phyloP scores from a whole-genome alignment of 53 echinoderm and acorn worm genomes.

The Actinopyga echinites region DNA sequence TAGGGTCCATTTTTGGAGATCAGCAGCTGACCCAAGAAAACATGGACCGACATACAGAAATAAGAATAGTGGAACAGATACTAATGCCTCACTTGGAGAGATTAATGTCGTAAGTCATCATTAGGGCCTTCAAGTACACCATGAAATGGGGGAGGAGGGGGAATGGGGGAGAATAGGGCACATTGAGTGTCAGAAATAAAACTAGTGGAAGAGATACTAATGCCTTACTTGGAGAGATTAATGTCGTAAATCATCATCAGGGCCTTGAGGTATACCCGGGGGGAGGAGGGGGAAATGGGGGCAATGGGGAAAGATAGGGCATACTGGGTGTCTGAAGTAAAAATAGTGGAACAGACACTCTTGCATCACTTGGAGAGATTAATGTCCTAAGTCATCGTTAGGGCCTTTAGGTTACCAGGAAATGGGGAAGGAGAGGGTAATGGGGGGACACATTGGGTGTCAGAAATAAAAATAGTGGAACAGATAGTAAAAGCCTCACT shows the following conservation, averaged over 20 bases:
- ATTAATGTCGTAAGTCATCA: conserved; percentile 70
- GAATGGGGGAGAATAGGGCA: not conserved
- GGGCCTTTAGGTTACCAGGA: not conserved
- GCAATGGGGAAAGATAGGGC: no score
- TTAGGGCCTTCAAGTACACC: no score
- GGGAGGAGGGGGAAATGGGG: no score
- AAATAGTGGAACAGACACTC: conserved; percentile 79
- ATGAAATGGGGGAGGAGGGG: not conserved
- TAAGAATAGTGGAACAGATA: conserved; percentile 78
- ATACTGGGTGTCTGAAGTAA: no score
- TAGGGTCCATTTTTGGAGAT: conserved; percentile 93
- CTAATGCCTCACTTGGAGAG: conserved; percentile 86
- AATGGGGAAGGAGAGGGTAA: not conserved
- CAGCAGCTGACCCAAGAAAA: conserved; percentile 76
- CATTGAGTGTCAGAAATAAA: no score
- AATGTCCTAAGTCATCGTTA: conserved; percentile 62
- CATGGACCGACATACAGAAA: conserved; percentile 70
- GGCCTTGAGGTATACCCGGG: no score
- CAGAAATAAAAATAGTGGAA: conserved; percentile 83
- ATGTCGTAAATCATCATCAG: no score
- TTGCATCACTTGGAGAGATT: conserved; percentile 86
- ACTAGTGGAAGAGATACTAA: not conserved
- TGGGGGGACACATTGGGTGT: not conserved
- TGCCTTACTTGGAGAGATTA: not conserved
- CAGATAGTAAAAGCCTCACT: conserved; percentile 80